Evolutionary conservation across 2,797 vertebrate species (phyloP), one percentile per base, ranked within the genome.

Genomic region (Danio tinwini): DNA sequence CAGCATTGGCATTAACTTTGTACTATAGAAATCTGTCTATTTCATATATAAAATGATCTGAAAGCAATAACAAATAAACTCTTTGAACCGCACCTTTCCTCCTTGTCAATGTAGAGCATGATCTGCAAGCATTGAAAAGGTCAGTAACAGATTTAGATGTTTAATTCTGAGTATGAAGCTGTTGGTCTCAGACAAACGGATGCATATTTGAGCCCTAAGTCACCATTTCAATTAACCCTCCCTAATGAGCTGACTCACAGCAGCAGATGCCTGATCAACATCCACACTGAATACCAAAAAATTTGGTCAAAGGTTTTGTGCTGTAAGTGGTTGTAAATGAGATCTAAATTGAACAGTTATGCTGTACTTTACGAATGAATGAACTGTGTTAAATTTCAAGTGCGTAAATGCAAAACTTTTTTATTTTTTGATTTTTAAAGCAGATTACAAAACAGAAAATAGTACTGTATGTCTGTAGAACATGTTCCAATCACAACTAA

Each of bases 91-190:
- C 1, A 7, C 10, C 42, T 58, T 37, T n/a, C 74, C 39, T 67
- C 21, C 63, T 78, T 65, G 17, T 3, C 71, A 62, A n/a, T 14
- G 5, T 6, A 40, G 47, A 7, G 47, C 40, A 40, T 47, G 12
- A 40, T 40, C 17, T 68, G 21, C 45, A 61, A 76, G 80, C 71
- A 61, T 75, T 56, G 75, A 65, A 84, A 85, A 85, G 84, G 82
- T 87, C 81, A 83, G 50, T 17, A 63, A 78, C 59, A 78, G 80
- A 87, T 81, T 84, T 74, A 80, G 42, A 39, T 39, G 12, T 78
- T 81, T 85, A 69, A 82, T 87, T 84, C 61, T 70, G 37, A 40
- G 76, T 62, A 82, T 76, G 45, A 86, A 50, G 77, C 74, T 42
- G 77, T 80, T 52, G 58, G 72, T 80, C 42, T 4, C 45, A 65